Evolutionary conservation across 2,113 vertebrate species (phyloP).

Genomic region (Verasper variegatus): DNA sequence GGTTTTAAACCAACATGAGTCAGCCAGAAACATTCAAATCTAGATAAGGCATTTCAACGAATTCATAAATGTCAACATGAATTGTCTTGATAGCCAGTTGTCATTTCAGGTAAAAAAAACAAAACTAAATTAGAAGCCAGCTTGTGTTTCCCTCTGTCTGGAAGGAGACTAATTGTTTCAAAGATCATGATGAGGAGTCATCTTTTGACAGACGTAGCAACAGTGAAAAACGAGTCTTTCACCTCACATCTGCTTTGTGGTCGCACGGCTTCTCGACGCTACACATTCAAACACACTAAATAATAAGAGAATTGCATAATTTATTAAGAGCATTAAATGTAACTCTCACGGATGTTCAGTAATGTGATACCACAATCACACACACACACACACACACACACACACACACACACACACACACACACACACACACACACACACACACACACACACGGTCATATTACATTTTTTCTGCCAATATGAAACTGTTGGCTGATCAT

Average conservation of each 20-base stretch:
- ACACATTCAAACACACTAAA: constrained; percentile 1
- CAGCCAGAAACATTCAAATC: not conserved
- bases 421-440: not conserved
- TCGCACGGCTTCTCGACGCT: not conserved
- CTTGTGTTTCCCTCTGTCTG: too few species aligned
- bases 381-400: constrained; percentile 11
- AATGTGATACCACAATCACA: constrained; percentile 41
- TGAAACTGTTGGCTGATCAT: constrained; percentile 7
- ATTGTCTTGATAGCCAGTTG: too few species aligned
- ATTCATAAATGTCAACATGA: not conserved
- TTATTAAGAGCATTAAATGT: constrained; percentile 37
- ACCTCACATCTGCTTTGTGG: too few species aligned
- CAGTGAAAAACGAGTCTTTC: too few species aligned
- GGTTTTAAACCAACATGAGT: too few species aligned
- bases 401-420: too few species aligned
- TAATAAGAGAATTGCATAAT: constrained; percentile 49
- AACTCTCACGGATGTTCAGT: constrained; percentile 6
- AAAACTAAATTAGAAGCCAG: too few species aligned
- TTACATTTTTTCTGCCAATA: constrained; percentile 30
- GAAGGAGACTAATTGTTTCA: too few species aligned
- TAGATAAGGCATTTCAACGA: not conserved
- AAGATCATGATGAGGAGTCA: too few species aligned
- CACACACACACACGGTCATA: constrained; percentile 7
- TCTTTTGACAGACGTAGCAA: too few species aligned
- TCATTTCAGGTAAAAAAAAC: too few species aligned